Evolutionary conservation across 2,888 invertebrate genomes (phyloP), one percentile per base, ranked within the genome.

Genomic region (Trileptium ribeirensis): DNA sequence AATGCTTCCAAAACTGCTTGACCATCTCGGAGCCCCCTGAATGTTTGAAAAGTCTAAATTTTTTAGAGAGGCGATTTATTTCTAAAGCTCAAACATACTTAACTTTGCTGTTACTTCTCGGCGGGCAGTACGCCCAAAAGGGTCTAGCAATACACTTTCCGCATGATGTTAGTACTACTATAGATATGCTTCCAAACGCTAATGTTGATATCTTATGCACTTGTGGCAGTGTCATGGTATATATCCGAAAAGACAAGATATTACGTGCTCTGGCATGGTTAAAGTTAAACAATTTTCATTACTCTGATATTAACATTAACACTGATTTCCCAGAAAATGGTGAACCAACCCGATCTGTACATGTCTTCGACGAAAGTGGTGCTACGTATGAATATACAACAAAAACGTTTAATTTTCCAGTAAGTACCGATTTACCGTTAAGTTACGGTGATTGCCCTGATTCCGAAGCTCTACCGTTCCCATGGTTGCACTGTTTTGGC

Each of bases 121-220:
- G 70, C 15, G 70, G 70, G 29, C 70, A 70, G 70, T 70, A 70
- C 36, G 70, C 70, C 15, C 33, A 70, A 70, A 31, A n/a, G 8
- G 70, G 70, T 29, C 36, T 70, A 8, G 70, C 70, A 8, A n/a
- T 70, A 33, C 70, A 70, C 31, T 70, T 70, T 70, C 70, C 70
- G 8, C 70, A 70, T 29, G 8, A 3, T 70, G 33, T n/a, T 19
- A 15, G 8, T 3, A 36, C 8, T 29, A 15, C 70, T 70, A 70
- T 8, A 8, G 36, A 29, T 33, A 15, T 70, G 29, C 8, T 70
- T 19, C 8, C 70, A 29, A 3, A 15, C 8, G 29, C 29, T 70
- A 36, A 70, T 8, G 29, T 8, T 70, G 70, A 19, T 33, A 8
- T 8, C 36, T 8, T 70, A 70, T 70, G 70, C 29, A 70, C 8